Evolutionary conservation across 2,888 invertebrate species (phyloP), one percentile per base, ranked within the genome.

Genomic region (Drosophila nigricruria): DNA sequence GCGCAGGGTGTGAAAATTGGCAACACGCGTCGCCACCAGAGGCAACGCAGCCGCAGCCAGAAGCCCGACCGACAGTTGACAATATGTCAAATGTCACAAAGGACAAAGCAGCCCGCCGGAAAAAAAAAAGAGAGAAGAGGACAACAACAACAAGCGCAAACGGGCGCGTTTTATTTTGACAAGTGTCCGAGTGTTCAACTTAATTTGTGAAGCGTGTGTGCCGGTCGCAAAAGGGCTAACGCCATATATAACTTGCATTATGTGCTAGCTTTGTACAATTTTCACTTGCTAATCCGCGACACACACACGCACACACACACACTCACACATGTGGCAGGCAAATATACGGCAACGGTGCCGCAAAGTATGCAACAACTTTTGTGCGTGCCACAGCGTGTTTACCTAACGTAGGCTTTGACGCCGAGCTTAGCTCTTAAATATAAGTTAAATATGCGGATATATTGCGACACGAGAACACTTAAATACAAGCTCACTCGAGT

Each of bases 11-110:
- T 84, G 89, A 90, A 91, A 90, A 90, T 89, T 89, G 84, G 76
- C 79, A 84, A 85, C 91, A 91, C 91, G 91, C 90, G 91, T 77
- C 84, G 74, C 54, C 18, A 38, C 53, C 53, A 27, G 38, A 61
- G 71, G 36, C 54, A 52, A 43, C 12, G 23, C 42, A 20, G 45
- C 45, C 45, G 16, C 25, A 45, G 59, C 61, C 40, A 32, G 47
- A 59, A 66, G 53, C 50, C 76, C 72, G 62, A 69, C 83, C 78
- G 75, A 81, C 81, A 73, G 76, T 70, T 72, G 80, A 85, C 91
- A 91, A 91, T 91, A 91, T 91, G 91, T 90, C 91, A 90, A 90
- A 90, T 81, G 91, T 91, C 87, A 87, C 79, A 87, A 47, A 30
- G 84, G 52, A 81, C 77, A 79, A 77, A 79, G 74, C 56, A 67